phyloP scores from a whole-genome alignment of 2,113 vertebrate species.

The Boulengeromyrus knoepffleri region DNA sequence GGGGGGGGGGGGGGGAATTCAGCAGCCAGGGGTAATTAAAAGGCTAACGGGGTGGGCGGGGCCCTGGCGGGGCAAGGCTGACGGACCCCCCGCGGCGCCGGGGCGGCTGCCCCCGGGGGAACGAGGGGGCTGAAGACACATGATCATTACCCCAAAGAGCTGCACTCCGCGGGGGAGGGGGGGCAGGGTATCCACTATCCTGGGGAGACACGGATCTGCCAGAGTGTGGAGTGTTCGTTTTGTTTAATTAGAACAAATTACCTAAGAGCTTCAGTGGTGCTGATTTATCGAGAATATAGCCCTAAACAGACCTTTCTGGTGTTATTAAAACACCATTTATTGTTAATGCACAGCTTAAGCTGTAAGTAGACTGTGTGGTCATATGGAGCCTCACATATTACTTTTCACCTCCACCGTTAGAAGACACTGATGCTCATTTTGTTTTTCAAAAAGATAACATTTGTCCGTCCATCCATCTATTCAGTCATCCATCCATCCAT shows the following conservation, averaged over 20 bases:
- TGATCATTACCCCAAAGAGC: background rate
- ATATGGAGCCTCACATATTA: background rate
- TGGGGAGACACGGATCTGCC: conserved; percentile 24
- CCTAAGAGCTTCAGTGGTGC: conserved; percentile 23
- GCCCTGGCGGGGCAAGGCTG: conserved; percentile 28
- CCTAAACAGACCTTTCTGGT: background rate
- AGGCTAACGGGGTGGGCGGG: conserved; percentile 63
- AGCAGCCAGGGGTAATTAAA: conserved; percentile 63
- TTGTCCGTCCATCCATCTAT: background rate
- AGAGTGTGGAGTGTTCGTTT: conserved; percentile 34
- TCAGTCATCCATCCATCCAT: background rate
- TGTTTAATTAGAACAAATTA: conserved; percentile 38
- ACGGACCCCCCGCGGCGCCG: conserved; percentile 34
- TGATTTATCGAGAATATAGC: background rate
- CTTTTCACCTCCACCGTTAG: background rate
- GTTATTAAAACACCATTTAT: background rate
- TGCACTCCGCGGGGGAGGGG: background rate
- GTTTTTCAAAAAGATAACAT: background rate
- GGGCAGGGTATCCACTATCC: conserved; percentile 7
- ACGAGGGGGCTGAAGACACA: conserved; percentile 42
- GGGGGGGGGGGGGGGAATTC: conserved; percentile 41
- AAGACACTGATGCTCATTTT: background rate
- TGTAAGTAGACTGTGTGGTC: background rate
- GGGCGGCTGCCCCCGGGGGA: conserved; percentile 38
- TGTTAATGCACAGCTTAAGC: background rate